Evolutionary conservation across 2,797 vertebrate species (phyloP), one percentile per base, ranked within the genome.

Genomic region (Microhierax caerulescens): DNA sequence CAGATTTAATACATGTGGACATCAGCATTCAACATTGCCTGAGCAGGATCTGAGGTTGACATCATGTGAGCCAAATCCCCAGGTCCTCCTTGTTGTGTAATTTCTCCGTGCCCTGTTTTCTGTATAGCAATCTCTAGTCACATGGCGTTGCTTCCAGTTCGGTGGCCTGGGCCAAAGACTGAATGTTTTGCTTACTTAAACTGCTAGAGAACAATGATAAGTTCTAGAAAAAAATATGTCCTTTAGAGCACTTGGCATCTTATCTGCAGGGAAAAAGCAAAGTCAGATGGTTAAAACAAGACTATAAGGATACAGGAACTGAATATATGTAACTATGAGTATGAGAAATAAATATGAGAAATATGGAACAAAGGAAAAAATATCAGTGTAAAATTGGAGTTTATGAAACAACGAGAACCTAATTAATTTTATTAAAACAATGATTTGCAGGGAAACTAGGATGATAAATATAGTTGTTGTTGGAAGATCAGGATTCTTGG

Each of bases 1-100:
- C 95, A 97, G 94, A 97, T 92, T 97, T 98, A 98, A 98, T 98
- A 80, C 95, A 98, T 97, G 92, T 98, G 97, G 98, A 98, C 97
- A 90, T 96, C 97, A 94, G 78, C 39, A 50, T 22, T 85, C 90
- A 75, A 24, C 34, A 12, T 15, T 95, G 95, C 90, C 95, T 93
- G 80, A 92, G 48, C 48, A 51, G 77, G 79, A 89, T 89, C 95
- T 77, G 85, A 93, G 56, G 81, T 63, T 94, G 90, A 91, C 91
- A 85, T 96, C 80, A 88, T 13, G 54, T 91, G 85, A 95, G 88
- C 53, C 86, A 86, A 85, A 93, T 97, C 73, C 79, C 85, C 82
- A 83, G 76, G 68, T 82, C 63, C 59, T 91, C 56, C 56, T 45
- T 65, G 15, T 90, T 95, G 79, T 89, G 80, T 32, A 86, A 91